Percentiles rank a stretch among this genome's conserved stretches.
phyloP scores from a whole-genome alignment of 2,888 invertebrate genomes.

The Synanthedon vespiformis region DNA sequence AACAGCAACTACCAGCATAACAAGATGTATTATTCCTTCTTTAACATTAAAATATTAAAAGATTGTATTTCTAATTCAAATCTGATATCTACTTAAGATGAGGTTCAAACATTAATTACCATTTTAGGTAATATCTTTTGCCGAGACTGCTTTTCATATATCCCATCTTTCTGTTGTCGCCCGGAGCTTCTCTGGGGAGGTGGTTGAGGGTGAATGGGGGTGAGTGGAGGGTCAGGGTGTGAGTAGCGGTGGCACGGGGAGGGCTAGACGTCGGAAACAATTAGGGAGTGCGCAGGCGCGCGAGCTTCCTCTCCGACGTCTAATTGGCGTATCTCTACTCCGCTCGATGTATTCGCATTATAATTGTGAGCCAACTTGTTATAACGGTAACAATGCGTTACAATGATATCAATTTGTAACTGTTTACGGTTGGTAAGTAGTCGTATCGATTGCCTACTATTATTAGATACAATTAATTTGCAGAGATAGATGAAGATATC shows the following conservation, averaged over 20 bases:
- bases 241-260: slow-evolving; percentile 1
- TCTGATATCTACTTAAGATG: no score
- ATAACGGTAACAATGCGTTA: slow-evolving; percentile 9
- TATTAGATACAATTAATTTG: no score
- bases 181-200: slow-evolving; percentile 5
- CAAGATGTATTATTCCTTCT: no score
- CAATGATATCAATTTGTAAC: slow-evolving; percentile 10
- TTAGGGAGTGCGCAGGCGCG: slow-evolving; percentile 60
- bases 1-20: no score
- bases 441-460: no score
- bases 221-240: slow-evolving; percentile 6
- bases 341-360: slow-evolving; percentile 44
- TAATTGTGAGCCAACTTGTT: slow-evolving; percentile 47
- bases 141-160: slow-evolving; percentile 7
- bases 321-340: slow-evolving; percentile 61
- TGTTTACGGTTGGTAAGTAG: no score
- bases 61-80: no score
- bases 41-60: no score
- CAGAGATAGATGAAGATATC: no score
- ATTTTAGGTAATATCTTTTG: slow-evolving; percentile 4
- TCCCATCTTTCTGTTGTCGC: slow-evolving; percentile 8
- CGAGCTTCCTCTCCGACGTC: slow-evolving; percentile 38
- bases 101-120: not conserved
- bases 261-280: slow-evolving; percentile 45
- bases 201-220: slow-evolving; percentile 6